A percentile compares a stretch with the other conserved stretches of the same genome.
Evolutionary conservation across 1,140 invertebrate genomes (phyloP).

Genomic region (Bombus difficillimus): DNA sequence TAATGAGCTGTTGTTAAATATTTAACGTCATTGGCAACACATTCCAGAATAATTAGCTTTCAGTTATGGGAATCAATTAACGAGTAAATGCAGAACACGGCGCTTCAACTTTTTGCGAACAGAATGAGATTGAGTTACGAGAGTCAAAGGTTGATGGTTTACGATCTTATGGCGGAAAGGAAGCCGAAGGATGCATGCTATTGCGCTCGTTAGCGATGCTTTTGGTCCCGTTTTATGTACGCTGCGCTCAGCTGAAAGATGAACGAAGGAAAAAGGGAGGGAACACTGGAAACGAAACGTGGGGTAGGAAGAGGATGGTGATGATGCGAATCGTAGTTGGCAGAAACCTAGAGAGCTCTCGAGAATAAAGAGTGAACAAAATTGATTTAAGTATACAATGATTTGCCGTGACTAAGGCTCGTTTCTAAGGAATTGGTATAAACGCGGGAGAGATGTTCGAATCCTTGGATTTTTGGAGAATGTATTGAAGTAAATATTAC

Average conservation of each 20-base stretch:
- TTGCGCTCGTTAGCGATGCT: slow-evolving; percentile 53
- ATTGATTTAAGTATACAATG: slow-evolving; percentile 12
- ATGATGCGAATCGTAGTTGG: not conserved
- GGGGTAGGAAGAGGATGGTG: not conserved
- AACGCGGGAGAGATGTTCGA: too few relatives aligned
- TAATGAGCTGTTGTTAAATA: too few relatives aligned
- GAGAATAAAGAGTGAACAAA: slow-evolving; percentile 15
- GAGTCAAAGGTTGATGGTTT: slow-evolving; percentile 17
- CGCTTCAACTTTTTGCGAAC: slow-evolving; percentile 18
- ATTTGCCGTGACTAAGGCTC: not conserved
- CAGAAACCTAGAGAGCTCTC: too few relatives aligned
- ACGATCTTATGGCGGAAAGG: not conserved
- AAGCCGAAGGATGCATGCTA: slow-evolving; percentile 31
- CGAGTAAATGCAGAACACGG: not conserved
- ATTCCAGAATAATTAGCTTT: too few relatives aligned
- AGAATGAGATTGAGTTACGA: slow-evolving; percentile 45
- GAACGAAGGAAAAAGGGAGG: not conserved
- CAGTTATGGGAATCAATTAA: slow-evolving; percentile 37
- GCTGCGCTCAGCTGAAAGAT: slow-evolving; percentile 21
- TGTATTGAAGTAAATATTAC: too few relatives aligned
- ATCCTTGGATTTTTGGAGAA: too few relatives aligned
- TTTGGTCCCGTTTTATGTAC: slow-evolving; percentile 44
- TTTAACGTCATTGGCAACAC: too few relatives aligned
- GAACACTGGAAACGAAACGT: slow-evolving; percentile 12
- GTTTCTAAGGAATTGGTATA: not conserved